Conservation (phyloP, 2,888 invertebrate genomes). For the Argyra leucocephala region DNA sequence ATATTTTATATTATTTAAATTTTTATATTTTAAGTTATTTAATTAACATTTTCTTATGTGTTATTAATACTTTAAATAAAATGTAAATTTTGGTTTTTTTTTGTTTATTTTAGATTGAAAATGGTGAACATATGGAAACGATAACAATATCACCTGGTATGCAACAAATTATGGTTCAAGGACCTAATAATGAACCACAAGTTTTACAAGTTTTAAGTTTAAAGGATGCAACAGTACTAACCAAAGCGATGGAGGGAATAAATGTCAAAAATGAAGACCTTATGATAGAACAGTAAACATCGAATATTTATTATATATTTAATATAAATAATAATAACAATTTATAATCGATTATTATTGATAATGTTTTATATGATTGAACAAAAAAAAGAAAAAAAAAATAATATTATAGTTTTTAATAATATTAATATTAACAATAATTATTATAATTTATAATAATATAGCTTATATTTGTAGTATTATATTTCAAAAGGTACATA, state of each 20-base stretch:
- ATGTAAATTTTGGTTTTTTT: slow-evolving; percentile 10
- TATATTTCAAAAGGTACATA: not conserved
- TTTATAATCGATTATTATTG: not conserved
- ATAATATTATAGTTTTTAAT: not conserved
- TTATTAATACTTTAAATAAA: not conserved
- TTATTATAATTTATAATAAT: too few relatives aligned
- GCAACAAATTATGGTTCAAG: slow-evolving; percentile 74
- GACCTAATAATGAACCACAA: slow-evolving; percentile 63
- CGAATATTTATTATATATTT: not conserved
- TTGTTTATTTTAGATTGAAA: slow-evolving; percentile 55
- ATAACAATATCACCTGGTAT: slow-evolving; percentile 67
- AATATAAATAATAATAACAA: not conserved
- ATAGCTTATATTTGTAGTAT: too few relatives aligned
- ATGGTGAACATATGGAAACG: slow-evolving; percentile 64
- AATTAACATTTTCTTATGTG: too few relatives aligned
- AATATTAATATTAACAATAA: too few relatives aligned
- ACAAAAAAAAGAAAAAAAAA: not conserved
- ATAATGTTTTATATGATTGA: not conserved
- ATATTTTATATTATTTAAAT: too few relatives aligned
- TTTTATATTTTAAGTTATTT: too few relatives aligned
- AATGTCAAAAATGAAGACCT: slow-evolving; percentile 63
- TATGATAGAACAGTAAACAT: slow-evolving; percentile 39
- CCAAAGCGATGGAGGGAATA: slow-evolving; percentile 67
- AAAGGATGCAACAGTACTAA: slow-evolving; percentile 72
- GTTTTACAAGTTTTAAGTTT: slow-evolving; percentile 72